phyloP scores from a whole-genome alignment of 2,888 invertebrate genomes.

The Merodon equestris region DNA sequence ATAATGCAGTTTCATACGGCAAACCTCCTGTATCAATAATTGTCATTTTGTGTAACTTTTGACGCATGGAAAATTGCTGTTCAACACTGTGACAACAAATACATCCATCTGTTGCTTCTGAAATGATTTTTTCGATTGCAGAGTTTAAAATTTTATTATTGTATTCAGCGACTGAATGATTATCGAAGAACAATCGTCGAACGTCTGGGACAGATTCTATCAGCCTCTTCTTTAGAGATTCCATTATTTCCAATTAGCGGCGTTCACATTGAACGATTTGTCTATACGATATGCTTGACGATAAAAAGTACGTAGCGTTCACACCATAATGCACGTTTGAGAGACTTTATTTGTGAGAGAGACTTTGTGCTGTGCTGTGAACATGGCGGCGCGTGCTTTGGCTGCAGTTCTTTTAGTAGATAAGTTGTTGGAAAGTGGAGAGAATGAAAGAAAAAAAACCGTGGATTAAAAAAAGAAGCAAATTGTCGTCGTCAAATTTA shows the following conservation, averaged over 20 bases:
- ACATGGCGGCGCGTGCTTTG: too few species aligned
- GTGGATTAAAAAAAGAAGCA: too few species aligned
- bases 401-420: too few species aligned
- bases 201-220: constrained; percentile 69
- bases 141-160: constrained; percentile 37
- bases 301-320: too few species aligned
- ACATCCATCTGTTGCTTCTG: constrained; percentile 37
- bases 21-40: constrained; percentile 71
- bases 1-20: constrained; percentile 68
- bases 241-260: constrained; percentile 63
- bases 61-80: constrained; percentile 23
- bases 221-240: constrained; percentile 64
- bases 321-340: too few species aligned
- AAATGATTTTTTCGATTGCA: constrained; percentile 31
- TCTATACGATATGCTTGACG: too few species aligned
- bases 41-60: constrained; percentile 64
- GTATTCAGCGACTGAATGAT: constrained; percentile 36
- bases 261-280: too few species aligned
- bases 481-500: too few species aligned
- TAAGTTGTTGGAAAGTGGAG: too few species aligned
- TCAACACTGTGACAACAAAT: constrained; percentile 13
- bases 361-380: too few species aligned
- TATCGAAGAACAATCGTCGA: constrained; percentile 66
- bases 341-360: too few species aligned
- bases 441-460: too few species aligned